Percentiles rank a stretch among this genome's conserved stretches.
These are phyloP conservation scores for Coracias cyanogaster DNA, from an alignment of 2,797 vertebrate genomes.

Conservation along the genomic window DNA sequence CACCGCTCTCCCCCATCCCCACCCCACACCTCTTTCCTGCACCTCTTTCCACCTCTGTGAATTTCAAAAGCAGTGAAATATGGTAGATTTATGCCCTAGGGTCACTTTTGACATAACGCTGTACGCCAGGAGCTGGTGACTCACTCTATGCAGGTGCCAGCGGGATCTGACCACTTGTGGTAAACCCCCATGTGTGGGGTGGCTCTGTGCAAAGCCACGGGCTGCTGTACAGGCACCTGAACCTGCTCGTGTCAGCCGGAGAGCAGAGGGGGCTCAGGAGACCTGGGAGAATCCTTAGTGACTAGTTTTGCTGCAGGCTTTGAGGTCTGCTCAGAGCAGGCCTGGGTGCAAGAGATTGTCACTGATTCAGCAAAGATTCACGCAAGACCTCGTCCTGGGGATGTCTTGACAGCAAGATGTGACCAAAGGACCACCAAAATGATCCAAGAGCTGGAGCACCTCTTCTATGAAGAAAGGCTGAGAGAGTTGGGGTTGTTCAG, in stretches of 20 bases:
- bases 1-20: not conserved
- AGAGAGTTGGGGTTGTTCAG: not conserved
- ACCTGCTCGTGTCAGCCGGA: not conserved
- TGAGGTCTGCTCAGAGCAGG: not conserved
- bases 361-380: not conserved
- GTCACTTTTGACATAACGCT: rapidly evolving
- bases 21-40: not conserved
- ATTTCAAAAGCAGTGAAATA: not conserved
- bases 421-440: too few species aligned
- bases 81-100: rapidly evolving
- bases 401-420: not conserved
- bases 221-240: rapidly evolving
- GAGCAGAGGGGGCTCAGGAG: not conserved
- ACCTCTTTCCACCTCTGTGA: not conserved
- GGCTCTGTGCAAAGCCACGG: not conserved
- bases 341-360: rapidly evolving
- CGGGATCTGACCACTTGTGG: rapidly evolving
- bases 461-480: not conserved
- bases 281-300: not conserved
- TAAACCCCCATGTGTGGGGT: rapidly evolving
- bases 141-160: rapidly evolving
- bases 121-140: not conserved
- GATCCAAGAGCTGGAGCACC: not conserved
- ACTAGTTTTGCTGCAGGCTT: rapidly evolving
- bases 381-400: too few species aligned